Conservation (phyloP, 2,888 invertebrate species). For the Leucophenga maculata region DNA sequence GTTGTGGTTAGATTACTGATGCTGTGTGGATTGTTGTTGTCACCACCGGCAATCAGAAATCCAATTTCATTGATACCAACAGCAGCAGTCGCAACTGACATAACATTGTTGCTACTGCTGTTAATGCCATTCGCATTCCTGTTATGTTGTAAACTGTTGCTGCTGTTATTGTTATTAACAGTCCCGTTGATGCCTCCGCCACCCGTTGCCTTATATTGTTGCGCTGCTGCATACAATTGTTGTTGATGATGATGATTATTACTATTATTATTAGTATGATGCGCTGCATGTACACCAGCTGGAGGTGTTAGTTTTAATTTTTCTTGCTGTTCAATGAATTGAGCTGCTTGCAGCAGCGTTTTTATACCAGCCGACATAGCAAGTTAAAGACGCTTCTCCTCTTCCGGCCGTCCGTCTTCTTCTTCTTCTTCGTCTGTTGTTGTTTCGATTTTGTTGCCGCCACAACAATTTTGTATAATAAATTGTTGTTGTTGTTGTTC, state of each 20-base stretch:
- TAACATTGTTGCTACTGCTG: slow-evolving; percentile 1
- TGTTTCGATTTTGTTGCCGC: neutral
- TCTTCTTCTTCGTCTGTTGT: neutral
- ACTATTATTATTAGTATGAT: neutral
- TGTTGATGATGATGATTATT: neutral
- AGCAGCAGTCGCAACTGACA: neutral
- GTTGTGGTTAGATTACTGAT: neutral
- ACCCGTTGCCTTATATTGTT: neutral
- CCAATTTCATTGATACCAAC: neutral
- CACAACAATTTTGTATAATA: no score
- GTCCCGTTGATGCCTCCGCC: neutral
- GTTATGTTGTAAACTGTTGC: slow-evolving; percentile 11
- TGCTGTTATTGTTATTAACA: slow-evolving; percentile 1
- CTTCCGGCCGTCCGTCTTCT: neutral
- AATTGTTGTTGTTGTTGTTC: neutral
- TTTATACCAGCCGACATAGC: slow-evolving; percentile 67
- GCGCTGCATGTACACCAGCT: neutral
- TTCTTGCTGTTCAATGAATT: slow-evolving; percentile 69
- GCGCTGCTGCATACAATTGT: slow-evolving; percentile 3
- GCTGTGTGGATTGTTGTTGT: neutral
- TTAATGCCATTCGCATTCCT: slow-evolving; percentile 2
- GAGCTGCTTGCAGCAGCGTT: slow-evolving; percentile 68
- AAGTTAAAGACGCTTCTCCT: neutral
- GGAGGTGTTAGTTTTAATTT: slow-evolving; percentile 54
- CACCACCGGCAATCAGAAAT: neutral